Percentiles rank a stretch among this genome's conserved stretches.
Conservation (phyloP, 2,113 vertebrate species). For the Serinus canaria region DNA sequence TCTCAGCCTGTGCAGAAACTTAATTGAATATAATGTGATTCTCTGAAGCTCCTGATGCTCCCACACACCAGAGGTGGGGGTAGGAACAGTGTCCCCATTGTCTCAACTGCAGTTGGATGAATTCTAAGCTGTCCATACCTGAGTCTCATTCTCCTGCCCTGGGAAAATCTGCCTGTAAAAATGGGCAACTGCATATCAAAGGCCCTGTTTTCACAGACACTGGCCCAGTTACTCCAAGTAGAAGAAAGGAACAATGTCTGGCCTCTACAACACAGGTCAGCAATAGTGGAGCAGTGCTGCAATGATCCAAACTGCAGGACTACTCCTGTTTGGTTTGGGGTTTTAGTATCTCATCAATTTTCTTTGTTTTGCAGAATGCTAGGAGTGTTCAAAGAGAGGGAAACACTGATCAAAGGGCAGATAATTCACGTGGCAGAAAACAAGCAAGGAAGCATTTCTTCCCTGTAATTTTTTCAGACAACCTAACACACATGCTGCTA, state of each 20-base stretch:
- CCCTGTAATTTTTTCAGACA: not conserved
- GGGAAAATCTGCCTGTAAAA: not conserved
- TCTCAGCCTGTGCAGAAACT: not conserved
- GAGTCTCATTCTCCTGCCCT: not conserved
- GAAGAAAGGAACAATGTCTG: not conserved
- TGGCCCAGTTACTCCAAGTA: not conserved
- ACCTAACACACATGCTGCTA: conserved; percentile 3
- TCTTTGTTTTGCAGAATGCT: not conserved
- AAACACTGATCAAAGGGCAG: conserved; percentile 45
- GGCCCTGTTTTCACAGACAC: not conserved
- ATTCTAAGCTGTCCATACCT: not conserved
- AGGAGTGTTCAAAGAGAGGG: not conserved
- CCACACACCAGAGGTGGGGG: not conserved
- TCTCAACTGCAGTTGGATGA: not conserved
- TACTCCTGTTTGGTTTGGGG: not conserved
- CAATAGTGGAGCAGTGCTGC: not conserved
- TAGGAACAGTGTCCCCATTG: not conserved
- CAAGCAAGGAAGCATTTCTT: not conserved
- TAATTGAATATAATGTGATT: not conserved
- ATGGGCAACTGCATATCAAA: not conserved
- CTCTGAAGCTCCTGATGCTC: not conserved
- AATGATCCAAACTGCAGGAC: not conserved
- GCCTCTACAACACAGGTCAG: not conserved
- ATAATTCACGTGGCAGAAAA: not conserved
- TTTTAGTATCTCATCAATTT: not conserved